Evolutionary conservation across 2,113 vertebrate genomes (phyloP).

Genomic region (Anguilla japonica): DNA sequence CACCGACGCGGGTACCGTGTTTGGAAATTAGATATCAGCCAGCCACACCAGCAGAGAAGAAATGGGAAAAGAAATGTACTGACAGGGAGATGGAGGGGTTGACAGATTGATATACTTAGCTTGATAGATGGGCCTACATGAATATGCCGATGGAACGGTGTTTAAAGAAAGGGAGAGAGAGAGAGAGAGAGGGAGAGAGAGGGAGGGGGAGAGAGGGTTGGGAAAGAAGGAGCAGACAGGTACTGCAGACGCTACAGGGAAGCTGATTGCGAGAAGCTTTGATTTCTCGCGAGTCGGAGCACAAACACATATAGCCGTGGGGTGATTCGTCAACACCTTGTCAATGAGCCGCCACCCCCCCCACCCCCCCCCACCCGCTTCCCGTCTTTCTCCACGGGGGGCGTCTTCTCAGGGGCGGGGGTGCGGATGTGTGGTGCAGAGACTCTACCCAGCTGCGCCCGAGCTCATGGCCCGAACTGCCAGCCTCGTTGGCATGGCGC

Average conservation of each 20-base stretch:
- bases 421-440: slow-evolving; percentile 40
- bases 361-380: background rate
- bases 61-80: slow-evolving; percentile 34
- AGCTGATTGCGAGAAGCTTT: slow-evolving; percentile 35
- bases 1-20: slow-evolving; percentile 28
- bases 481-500: too few species aligned
- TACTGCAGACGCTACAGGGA: slow-evolving; percentile 25
- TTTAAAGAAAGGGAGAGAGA: slow-evolving; percentile 39
- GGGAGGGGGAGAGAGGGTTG: slow-evolving; percentile 17
- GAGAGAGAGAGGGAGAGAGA: slow-evolving; percentile 25
- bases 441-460: slow-evolving; percentile 20
- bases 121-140: slow-evolving; percentile 51
- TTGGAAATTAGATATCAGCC: slow-evolving; percentile 41
- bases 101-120: slow-evolving; percentile 50
- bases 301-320: slow-evolving; percentile 51
- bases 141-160: slow-evolving; percentile 44
- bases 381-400: slow-evolving; percentile 30
- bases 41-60: slow-evolving; percentile 24
- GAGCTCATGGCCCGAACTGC: slow-evolving; percentile 27
- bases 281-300: slow-evolving; percentile 43
- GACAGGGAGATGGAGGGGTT: slow-evolving; percentile 42
- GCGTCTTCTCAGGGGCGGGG: slow-evolving; percentile 26
- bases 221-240: slow-evolving; percentile 36
- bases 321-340: slow-evolving; percentile 60
- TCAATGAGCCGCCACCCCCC: slow-evolving; percentile 28